Evolutionary conservation across 2,797 vertebrate species (phyloP), one percentile per base, ranked within the genome.

Genomic region (Scomberomorus guttatus): DNA sequence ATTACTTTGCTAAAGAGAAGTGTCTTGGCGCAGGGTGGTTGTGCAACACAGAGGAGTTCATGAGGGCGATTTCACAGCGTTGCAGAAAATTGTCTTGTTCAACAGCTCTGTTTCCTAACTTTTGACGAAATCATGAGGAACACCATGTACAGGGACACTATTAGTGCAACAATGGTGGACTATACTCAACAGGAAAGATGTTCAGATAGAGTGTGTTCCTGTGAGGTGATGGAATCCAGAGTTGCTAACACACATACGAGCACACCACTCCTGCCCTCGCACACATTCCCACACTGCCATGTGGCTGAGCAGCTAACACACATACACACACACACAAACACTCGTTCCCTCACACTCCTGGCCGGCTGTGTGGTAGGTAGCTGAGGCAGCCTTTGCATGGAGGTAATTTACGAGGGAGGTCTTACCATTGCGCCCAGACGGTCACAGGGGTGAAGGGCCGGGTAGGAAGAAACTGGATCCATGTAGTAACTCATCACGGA

Each of bases 401-500:
- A 66, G 75, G 75, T 94, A 90, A 95, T 96, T 96, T 96, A 96
- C 42, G 91, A 90, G 86, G 69, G 73, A 79, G 91, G 90, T 94
- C 96, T 97, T 96, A 99, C 98, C 97, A 92, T 92, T 70, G 90
- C 69, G 56, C 92, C 94, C 83, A 97, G 95, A 82, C 95, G 94
- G 89, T 95, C 89, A 61, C 94, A 90, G 67, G 95, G 90, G 78
- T 96, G 97, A 90, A 96, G 93, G 85, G 92, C 93, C 29, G 95
- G 79, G 81, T 84, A 95, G 86, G 94, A 93, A 9, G 96, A 93
- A 90, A 96, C 79, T 68, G 96, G 94, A 94, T 98, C 96, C 95
- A 95, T 81, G 85, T 97, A 98, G 95, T 98, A 98, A 95, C 95
- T 99, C 98, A 99, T 99, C 87, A 80, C 87, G 81, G 75, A 84